Percentiles rank a stretch among this genome's conserved stretches.
These are phyloP conservation scores for Pogonophryne albipinna DNA, from an alignment of 2,797 vertebrate genomes.

Conservation along the genomic window DNA sequence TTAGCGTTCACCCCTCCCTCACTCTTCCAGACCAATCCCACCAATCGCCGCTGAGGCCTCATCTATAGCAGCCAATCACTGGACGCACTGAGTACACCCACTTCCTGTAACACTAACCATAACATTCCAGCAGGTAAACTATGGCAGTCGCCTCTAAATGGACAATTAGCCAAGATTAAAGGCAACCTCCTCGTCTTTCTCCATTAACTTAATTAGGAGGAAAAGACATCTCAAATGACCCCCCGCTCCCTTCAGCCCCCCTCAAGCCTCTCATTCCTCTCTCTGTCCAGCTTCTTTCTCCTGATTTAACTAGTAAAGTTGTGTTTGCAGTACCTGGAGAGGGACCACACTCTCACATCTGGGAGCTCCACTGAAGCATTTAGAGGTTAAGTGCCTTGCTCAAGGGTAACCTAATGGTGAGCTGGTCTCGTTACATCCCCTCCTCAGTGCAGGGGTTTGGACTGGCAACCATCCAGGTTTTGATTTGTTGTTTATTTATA, in stretches of 20 bases:
- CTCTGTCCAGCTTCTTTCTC: conserved; percentile 31
- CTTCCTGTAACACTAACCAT: conserved; percentile 78
- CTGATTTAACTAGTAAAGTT: conserved; percentile 36
- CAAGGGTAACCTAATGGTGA: conserved; percentile 38
- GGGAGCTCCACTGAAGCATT: conserved; percentile 43
- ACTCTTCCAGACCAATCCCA: conserved; percentile 20
- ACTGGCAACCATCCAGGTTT: conserved; percentile 19
- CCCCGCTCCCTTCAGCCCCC: conserved; percentile 47
- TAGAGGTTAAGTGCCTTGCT: conserved; percentile 58
- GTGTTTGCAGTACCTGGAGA: conserved; percentile 54
- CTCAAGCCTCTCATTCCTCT: conserved; percentile 30
- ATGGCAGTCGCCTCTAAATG: conserved; percentile 77
- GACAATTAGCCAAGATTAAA: conserved; percentile 86
- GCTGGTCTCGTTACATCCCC: conserved; percentile 40
- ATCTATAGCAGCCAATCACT: conserved; percentile 68
- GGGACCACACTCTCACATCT: conserved; percentile 37
- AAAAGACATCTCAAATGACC: conserved; percentile 81
- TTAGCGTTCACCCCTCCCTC: conserved; percentile 34
- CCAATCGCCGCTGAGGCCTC: conserved; percentile 52
- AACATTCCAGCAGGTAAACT: conserved; percentile 82
- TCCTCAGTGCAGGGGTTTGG: conserved; percentile 33
- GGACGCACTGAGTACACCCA: conserved; percentile 34
- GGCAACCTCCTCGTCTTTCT: conserved; percentile 78
- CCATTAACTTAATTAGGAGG: conserved; percentile 79
- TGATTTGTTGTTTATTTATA: conserved; percentile 34